These are phyloP conservation scores for Oryctolagus cuniculus DNA, from an alignment of 2,113 vertebrate genomes.

Conservation along the genomic window DNA sequence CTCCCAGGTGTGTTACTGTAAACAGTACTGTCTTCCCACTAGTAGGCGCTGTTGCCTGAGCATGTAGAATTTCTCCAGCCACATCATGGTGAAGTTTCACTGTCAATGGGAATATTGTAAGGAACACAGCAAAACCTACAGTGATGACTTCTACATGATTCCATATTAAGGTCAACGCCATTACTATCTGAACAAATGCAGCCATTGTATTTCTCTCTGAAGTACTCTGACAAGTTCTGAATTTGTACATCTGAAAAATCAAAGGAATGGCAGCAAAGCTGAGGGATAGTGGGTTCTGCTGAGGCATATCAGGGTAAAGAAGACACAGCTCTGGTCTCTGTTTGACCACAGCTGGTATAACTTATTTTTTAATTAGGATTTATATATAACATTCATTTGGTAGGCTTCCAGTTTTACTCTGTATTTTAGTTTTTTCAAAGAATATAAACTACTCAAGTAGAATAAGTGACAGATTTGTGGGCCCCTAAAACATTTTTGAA, in stretches of 20 bases:
- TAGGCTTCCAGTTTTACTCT: neutral
- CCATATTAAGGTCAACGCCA: neutral
- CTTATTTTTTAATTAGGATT: neutral
- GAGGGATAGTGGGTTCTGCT: neutral
- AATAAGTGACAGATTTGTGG: neutral
- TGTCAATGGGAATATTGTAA: neutral
- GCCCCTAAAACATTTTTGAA: neutral
- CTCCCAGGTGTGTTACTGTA: neutral
- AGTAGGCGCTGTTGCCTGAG: slow-evolving; percentile 51
- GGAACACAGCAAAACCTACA: neutral
- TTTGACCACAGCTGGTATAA: neutral
- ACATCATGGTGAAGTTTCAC: neutral
- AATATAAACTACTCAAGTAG: neutral
- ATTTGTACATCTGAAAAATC: neutral
- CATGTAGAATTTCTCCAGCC: neutral
- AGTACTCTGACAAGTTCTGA: neutral
- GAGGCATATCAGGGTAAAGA: neutral
- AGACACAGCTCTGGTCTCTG: neutral
- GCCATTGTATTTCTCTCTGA: neutral
- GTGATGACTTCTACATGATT: neutral
- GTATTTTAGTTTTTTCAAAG: neutral
- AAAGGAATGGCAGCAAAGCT: neutral
- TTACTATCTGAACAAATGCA: neutral
- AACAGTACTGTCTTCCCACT: neutral
- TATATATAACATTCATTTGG: neutral